Percentiles rank a stretch among this genome's conserved stretches.
phyloP scores from a whole-genome alignment of 2,888 invertebrate genomes.

The Pocota personata region DNA sequence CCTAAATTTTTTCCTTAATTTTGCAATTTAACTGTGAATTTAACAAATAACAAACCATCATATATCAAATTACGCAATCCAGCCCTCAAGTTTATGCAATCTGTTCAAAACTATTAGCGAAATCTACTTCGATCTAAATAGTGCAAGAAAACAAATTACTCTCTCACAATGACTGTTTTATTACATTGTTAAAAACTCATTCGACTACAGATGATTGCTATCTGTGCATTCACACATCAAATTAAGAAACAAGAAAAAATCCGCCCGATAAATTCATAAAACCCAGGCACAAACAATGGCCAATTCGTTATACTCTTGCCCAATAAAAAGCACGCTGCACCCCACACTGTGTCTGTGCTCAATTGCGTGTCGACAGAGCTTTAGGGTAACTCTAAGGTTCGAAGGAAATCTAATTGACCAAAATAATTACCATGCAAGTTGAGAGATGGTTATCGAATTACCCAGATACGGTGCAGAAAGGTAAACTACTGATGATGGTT shows the following conservation, averaged over 20 bases:
- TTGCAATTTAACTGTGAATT: neutral
- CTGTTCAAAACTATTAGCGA: neutral
- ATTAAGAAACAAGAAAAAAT: conserved; percentile 27
- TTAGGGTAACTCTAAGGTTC: conserved; percentile 23
- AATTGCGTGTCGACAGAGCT: conserved; percentile 51
- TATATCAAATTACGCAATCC: neutral
- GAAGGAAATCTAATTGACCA: conserved; percentile 37
- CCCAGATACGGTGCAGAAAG: conserved; percentile 47
- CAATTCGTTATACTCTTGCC: conserved; percentile 50
- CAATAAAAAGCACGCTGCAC: conserved; percentile 12
- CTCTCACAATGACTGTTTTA: conserved; percentile 15
- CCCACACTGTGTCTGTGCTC: neutral
- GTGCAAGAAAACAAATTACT: conserved; percentile 23
- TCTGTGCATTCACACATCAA: conserved; percentile 17
- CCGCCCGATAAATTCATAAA: conserved; percentile 32
- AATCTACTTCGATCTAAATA: conserved; percentile 23
- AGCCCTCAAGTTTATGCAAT: conserved; percentile 15
- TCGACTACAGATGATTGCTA: conserved; percentile 1
- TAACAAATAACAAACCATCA: neutral
- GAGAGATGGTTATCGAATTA: conserved; percentile 46
- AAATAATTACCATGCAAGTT: conserved; percentile 52
- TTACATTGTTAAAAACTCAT: conserved; percentile 19
- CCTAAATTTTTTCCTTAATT: neutral
- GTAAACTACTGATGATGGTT: conserved; percentile 55
- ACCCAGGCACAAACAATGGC: conserved; percentile 47